phyloP scores from a whole-genome alignment of 1,140 invertebrate genomes.

The Telenomus remus region DNA sequence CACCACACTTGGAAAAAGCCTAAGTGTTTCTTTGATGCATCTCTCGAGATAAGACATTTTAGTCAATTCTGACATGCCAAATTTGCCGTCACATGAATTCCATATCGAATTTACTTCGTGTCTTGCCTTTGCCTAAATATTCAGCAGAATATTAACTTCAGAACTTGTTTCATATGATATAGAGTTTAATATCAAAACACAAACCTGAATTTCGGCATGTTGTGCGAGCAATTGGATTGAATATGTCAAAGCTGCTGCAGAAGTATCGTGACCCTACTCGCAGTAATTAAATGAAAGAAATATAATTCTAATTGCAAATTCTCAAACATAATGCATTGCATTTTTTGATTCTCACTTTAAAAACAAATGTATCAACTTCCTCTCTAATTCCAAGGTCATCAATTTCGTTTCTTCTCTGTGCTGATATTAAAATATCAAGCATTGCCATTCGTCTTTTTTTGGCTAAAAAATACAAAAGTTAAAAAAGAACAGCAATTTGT shows the following conservation, averaged over 20 bases:
- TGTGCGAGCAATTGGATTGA: constrained; percentile 19
- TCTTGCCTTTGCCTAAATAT: constrained; percentile 12
- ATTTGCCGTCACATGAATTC: constrained; percentile 11
- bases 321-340: neutral
- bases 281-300: no score
- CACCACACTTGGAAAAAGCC: constrained; percentile 30
- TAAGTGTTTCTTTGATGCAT: constrained; percentile 33
- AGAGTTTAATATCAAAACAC: neutral
- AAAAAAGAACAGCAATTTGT: no score
- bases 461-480: constrained; percentile 3
- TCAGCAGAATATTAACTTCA: neutral
- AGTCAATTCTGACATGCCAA: constrained; percentile 7
- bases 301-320: no score
- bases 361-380: constrained; percentile 90
- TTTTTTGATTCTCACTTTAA: constrained; percentile 76
- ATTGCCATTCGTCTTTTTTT: constrained; percentile 77
- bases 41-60: constrained; percentile 23
- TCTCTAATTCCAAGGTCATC: constrained; percentile 79
- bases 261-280: constrained; percentile 37
- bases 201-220: constrained; percentile 26
- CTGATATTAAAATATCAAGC: constrained; percentile 82
- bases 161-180: constrained; percentile 1
- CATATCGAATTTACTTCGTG: constrained; percentile 23
- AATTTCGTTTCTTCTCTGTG: constrained; percentile 73
- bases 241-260: constrained; percentile 21